Evolutionary conservation across 2,797 vertebrate species (phyloP).

Genomic region (Leptoclinus maculatus): DNA sequence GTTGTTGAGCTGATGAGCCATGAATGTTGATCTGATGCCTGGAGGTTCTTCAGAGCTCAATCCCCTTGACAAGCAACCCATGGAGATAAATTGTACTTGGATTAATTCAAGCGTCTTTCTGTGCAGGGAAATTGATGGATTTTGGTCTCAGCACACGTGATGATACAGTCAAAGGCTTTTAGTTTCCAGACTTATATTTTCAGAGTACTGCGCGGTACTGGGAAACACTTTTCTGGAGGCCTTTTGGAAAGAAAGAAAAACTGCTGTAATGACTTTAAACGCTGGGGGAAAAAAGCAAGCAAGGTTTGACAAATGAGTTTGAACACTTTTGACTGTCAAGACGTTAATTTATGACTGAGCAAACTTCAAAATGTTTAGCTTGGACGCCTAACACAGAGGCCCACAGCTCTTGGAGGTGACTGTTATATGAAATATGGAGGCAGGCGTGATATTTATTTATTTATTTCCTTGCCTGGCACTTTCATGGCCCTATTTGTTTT

Average conservation of each 20-base stretch:
- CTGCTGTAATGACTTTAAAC: constrained; percentile 82
- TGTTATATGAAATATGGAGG: constrained; percentile 83
- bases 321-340: constrained; percentile 87
- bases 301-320: constrained; percentile 85
- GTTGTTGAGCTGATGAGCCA: constrained; percentile 64
- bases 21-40: constrained; percentile 70
- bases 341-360: constrained; percentile 85
- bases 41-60: constrained; percentile 55
- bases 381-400: constrained; percentile 83
- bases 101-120: constrained; percentile 66
- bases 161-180: constrained; percentile 56
- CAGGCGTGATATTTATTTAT: constrained; percentile 80
- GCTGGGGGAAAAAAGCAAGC: constrained; percentile 46
- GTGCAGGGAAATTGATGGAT: constrained; percentile 49
- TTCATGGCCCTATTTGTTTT: constrained; percentile 84
- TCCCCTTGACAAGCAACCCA: constrained; percentile 55
- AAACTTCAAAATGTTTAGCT: constrained; percentile 87
- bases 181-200: constrained; percentile 62
- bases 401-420: constrained; percentile 81
- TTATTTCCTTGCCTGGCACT: constrained; percentile 79
- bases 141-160: constrained; percentile 45
- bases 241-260: constrained; percentile 73
- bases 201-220: constrained; percentile 48
- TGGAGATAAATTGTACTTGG: constrained; percentile 64
- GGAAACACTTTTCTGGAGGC: constrained; percentile 67